These are phyloP conservation scores for Octonoba sinensis DNA, from an alignment of 2,888 invertebrate species.

Conservation along the genomic window DNA sequence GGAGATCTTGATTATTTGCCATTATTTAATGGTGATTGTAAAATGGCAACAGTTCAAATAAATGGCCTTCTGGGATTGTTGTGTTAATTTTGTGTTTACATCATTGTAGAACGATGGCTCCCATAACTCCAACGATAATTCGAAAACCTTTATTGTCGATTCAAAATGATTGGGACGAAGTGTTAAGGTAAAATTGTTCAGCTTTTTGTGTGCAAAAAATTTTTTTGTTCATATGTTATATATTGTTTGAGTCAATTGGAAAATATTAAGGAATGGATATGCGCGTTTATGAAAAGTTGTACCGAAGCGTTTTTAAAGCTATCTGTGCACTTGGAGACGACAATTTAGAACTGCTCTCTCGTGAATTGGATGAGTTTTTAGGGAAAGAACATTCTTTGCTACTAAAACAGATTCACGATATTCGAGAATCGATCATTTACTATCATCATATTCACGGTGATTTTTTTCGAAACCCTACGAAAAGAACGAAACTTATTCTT, in stretches of 20 bases:
- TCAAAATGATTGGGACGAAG: constrained; percentile 55
- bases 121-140: constrained; percentile 42
- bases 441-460: background rate
- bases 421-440: constrained; percentile 24
- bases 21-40: no score
- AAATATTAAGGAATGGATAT: no score
- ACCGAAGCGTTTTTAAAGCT: no score
- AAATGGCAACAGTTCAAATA: no score
- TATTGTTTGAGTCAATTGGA: no score
- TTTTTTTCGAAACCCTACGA: background rate
- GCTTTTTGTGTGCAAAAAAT: background rate
- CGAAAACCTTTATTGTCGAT: constrained; percentile 40
- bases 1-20: no score
- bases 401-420: constrained; percentile 16
- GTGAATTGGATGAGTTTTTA: constrained; percentile 20
- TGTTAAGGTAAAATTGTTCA: constrained; percentile 33
- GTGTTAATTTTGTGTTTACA: background rate
- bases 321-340: no score
- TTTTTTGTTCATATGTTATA: no score
- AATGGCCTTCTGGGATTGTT: background rate
- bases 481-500: constrained; percentile 4
- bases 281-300: no score
- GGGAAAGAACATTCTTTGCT: constrained; percentile 27
- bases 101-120: constrained; percentile 9
- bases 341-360: no score